Evolutionary conservation across 2,113 vertebrate species (phyloP), one percentile per base, ranked within the genome.

Genomic region (Oncorhynchus nerka): DNA sequence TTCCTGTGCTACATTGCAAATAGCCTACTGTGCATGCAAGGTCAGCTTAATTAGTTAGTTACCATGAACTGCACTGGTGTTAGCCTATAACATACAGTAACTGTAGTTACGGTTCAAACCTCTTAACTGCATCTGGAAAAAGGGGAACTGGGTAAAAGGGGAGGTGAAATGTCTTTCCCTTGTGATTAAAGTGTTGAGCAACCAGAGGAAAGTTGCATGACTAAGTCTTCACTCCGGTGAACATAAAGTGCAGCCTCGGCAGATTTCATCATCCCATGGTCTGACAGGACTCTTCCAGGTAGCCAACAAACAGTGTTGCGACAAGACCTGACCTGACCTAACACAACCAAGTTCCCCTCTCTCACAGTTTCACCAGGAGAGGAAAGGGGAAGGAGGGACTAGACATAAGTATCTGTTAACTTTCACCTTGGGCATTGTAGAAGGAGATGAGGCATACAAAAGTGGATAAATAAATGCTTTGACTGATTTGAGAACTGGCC

Each of bases 301-400:
- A 88, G 76, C 74, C 75, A 67, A 62, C 66, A 77, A 69, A 22
- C 48, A 70, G 65, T 92, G 84, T 93, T 90, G 90, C 86, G 92
- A 94, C 71, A 82, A 68, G 86, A 80, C 76, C 13, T 34, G 86
- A 80, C 76, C 13, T 34, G 90, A 84, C 93, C 83, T 92, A 89
- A 89, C 92, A 91, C 86, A 90, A 68, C 75, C 88, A 90, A 94
- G 90, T 93, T 93, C 91, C 89, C 88, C 91, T 94, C 94, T 91
- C 90, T 84, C 90, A 78, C 80, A 90, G 89, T 94, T 89, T 91
- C 90, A 92, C 93, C 90, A 87, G 91, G 91, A 93, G 83, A 79
- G 91, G 92, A 94, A 95, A 95, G 87, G 80, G 92, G 92, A 95
- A 95, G 92, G 94, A 84, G 92, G 93, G 87, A 94, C 78, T 88